A percentile compares a stretch with the other conserved stretches of the same genome.
phyloP scores from a whole-genome alignment of 2,888 invertebrate species.

The Sinohyriopsis cumingii region DNA sequence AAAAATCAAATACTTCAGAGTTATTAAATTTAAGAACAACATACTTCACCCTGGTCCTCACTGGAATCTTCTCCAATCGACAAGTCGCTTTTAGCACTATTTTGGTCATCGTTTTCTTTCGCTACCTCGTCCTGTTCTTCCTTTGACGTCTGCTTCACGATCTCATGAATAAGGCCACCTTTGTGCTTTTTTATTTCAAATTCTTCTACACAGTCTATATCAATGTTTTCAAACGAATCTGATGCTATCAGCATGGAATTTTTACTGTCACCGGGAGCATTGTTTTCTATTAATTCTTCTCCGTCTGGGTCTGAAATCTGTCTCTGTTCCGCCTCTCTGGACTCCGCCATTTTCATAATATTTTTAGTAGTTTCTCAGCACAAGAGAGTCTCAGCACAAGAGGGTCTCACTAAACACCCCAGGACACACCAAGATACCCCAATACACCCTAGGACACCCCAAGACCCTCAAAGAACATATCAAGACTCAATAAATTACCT shows the following conservation, averaged over 20 bases:
- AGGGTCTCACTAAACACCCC: too few relatives aligned
- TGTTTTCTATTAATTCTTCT: slow-evolving; percentile 56
- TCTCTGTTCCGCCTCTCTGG: slow-evolving; percentile 61
- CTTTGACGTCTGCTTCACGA: slow-evolving; percentile 45
- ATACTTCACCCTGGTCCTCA: slow-evolving; percentile 43
- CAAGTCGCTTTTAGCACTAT: slow-evolving; percentile 11
- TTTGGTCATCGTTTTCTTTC: slow-evolving; percentile 16
- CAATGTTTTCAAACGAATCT: slow-evolving; percentile 67
- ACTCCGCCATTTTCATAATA: slow-evolving; percentile 49
- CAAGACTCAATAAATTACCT: too few relatives aligned
- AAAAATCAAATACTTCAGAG: not conserved
- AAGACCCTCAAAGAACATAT: too few relatives aligned
- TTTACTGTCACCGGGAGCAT: slow-evolving; percentile 76
- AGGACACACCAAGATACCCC: too few relatives aligned
- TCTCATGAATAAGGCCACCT: slow-evolving; percentile 45
- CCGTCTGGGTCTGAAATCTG: slow-evolving; percentile 45
- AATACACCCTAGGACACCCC: too few relatives aligned
- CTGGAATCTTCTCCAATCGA: slow-evolving; percentile 47
- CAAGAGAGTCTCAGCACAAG: too few relatives aligned
- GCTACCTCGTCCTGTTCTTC: slow-evolving; percentile 21
- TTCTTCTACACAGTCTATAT: slow-evolving; percentile 39
- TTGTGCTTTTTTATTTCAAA: slow-evolving; percentile 24
- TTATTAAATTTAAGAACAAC: slow-evolving; percentile 7
- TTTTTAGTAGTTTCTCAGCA: not conserved
- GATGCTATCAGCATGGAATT: slow-evolving; percentile 81